Percentiles rank a stretch among this genome's conserved stretches.
Conservation (phyloP, 1,140 invertebrate genomes). For the Stratiolaelaps scimitus region DNA sequence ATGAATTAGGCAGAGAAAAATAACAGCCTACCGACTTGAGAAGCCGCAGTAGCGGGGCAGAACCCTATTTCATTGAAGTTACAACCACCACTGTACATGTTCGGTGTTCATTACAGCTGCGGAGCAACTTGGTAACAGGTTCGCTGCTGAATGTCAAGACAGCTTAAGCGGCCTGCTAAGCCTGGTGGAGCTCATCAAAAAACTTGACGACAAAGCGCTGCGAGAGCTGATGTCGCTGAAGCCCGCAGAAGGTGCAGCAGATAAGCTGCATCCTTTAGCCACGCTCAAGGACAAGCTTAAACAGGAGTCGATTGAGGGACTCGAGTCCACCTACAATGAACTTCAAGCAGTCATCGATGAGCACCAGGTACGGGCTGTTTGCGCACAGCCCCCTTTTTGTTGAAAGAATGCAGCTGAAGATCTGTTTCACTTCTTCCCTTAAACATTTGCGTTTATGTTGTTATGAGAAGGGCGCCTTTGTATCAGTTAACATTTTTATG, state of each 20-base stretch:
- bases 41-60: no score
- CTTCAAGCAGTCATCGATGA: background rate
- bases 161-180: conserved; percentile 5
- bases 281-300: conserved; percentile 14
- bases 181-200: conserved; percentile 8
- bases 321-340: background rate
- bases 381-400: no score
- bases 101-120: background rate
- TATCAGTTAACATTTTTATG: no score
- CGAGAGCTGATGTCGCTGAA: conserved; percentile 1
- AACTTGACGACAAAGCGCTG: conserved; percentile 2
- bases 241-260: background rate
- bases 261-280: conserved; percentile 14
- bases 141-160: conserved; percentile 11
- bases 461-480: no score
- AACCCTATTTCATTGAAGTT: no score
- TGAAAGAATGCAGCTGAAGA: conserved; percentile 38
- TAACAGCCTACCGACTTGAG: no score
- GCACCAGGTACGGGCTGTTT: conserved; percentile 7
- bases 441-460: background rate
- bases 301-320: background rate
- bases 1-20: no score
- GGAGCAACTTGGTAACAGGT: background rate
- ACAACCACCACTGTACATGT: no score
- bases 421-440: conserved; percentile 28